Evolutionary conservation across 2,797 vertebrate genomes (phyloP).

Genomic region (Heterohyrax brucei): DNA sequence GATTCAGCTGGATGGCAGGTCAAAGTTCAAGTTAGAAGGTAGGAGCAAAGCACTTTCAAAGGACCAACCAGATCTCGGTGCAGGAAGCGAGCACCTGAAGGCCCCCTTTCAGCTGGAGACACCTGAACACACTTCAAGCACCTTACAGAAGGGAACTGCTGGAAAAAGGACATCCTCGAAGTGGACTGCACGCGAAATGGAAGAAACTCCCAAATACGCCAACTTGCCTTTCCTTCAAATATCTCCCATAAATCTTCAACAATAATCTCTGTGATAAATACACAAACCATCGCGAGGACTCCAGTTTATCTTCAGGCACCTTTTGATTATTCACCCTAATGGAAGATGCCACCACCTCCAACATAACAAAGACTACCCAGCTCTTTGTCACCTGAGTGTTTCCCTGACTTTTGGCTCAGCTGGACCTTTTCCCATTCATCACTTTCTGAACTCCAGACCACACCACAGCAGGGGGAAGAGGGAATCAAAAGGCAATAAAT

Average conservation of each 20-base stretch:
- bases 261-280: not conserved
- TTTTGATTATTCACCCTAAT: not conserved
- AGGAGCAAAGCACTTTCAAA: not conserved
- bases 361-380: accelerated
- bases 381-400: not conserved
- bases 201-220: not conserved
- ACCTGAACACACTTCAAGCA: not conserved
- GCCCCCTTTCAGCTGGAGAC: not conserved
- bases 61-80: not conserved
- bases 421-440: not conserved
- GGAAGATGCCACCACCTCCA: not conserved
- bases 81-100: not conserved
- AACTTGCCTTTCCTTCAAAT: slow-evolving; percentile 13
- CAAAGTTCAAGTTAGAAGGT: not conserved
- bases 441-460: not conserved
- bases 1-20: not conserved
- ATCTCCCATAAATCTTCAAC: not conserved
- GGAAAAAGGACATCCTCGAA: not conserved
- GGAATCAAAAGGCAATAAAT: not conserved
- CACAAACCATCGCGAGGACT: not conserved
- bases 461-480: not conserved
- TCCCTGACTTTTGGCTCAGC: not conserved
- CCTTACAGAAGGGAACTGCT: not conserved
- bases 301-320: not conserved
- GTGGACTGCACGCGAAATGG: not conserved